phyloP scores from a whole-genome alignment of 2,888 invertebrate genomes.

The Chromoteleia sp. region DNA sequence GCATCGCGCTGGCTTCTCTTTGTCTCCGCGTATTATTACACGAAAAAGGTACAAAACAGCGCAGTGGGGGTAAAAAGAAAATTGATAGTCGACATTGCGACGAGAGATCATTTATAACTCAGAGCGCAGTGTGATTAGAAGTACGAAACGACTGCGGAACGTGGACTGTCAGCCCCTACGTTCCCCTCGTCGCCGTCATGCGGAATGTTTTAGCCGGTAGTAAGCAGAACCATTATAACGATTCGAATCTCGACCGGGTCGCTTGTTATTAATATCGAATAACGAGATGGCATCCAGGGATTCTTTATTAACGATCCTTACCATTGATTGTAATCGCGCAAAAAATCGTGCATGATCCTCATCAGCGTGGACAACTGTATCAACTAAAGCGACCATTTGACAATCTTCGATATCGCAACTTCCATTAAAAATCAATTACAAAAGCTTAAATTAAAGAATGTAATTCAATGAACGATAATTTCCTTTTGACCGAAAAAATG shows the following conservation, averaged over 20 bases:
- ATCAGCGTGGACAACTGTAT: conserved; percentile 54
- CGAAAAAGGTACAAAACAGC: conserved; percentile 70
- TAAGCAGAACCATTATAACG: conserved; percentile 81
- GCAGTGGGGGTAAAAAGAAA: conserved; percentile 70
- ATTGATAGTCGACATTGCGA: conserved; percentile 78
- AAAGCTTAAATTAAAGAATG: neutral
- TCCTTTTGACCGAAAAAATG: neutral
- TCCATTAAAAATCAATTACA: conserved; percentile 4
- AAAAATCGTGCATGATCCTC: conserved; percentile 48
- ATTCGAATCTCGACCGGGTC: conserved; percentile 79
- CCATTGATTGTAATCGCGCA: conserved; percentile 57
- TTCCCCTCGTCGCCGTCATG: conserved; percentile 63
- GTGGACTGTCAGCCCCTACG: conserved; percentile 31
- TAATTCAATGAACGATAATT: conserved; percentile 1
- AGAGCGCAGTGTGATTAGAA: conserved; percentile 78
- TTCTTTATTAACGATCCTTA: conserved; percentile 84
- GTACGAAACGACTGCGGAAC: conserved; percentile 76
- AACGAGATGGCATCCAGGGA: conserved; percentile 81
- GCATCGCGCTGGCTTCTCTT: conserved; percentile 47
- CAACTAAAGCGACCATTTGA: conserved; percentile 16
- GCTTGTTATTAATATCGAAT: conserved; percentile 84
- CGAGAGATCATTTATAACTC: conserved; percentile 78
- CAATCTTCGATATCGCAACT: neutral
- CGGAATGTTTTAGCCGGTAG: conserved; percentile 80
- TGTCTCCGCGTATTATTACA: conserved; percentile 64